These are phyloP conservation scores for Echeneis naucrates DNA, from an alignment of 2,797 vertebrate genomes.

Conservation along the genomic window DNA sequence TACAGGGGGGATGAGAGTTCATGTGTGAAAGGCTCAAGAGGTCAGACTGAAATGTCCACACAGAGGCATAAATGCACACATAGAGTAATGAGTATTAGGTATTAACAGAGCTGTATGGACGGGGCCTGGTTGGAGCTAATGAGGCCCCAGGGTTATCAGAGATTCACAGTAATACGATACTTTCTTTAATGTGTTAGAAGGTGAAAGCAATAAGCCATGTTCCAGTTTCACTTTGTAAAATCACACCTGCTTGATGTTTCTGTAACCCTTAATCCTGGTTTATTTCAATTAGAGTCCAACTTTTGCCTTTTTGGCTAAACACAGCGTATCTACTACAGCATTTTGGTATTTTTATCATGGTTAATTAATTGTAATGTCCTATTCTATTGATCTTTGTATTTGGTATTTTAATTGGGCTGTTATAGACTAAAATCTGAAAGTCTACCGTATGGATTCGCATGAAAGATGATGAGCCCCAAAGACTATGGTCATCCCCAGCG, in stretches of 20 bases:
- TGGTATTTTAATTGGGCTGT: too few relatives aligned
- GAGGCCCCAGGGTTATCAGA: slow-evolving; percentile 76
- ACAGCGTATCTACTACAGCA: neutral
- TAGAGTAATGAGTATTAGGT: slow-evolving; percentile 54
- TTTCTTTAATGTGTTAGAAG: slow-evolving; percentile 31
- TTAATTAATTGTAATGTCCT: neutral
- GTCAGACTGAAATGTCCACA: slow-evolving; percentile 49
- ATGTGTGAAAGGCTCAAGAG: slow-evolving; percentile 45
- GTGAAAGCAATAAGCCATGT: slow-evolving; percentile 32
- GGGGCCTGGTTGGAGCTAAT: slow-evolving; percentile 63
- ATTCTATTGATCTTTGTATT: neutral
- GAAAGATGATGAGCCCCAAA: neutral
- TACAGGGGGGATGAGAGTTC: slow-evolving; percentile 64
- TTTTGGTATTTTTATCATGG: slow-evolving; percentile 5
- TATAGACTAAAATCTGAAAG: neutral
- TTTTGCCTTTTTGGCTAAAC: neutral
- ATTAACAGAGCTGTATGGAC: slow-evolving; percentile 68
- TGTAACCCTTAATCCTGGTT: neutral
- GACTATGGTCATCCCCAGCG: neutral
- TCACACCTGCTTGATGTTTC: neutral
- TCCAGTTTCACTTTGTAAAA: slow-evolving; percentile 30
- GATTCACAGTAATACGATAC: slow-evolving; percentile 65
- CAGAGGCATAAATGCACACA: slow-evolving; percentile 39
- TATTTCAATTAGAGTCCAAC: neutral
- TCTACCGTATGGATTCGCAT: neutral